Conservation (phyloP, 2,888 invertebrate species). For the Pimpla rufipes region DNA sequence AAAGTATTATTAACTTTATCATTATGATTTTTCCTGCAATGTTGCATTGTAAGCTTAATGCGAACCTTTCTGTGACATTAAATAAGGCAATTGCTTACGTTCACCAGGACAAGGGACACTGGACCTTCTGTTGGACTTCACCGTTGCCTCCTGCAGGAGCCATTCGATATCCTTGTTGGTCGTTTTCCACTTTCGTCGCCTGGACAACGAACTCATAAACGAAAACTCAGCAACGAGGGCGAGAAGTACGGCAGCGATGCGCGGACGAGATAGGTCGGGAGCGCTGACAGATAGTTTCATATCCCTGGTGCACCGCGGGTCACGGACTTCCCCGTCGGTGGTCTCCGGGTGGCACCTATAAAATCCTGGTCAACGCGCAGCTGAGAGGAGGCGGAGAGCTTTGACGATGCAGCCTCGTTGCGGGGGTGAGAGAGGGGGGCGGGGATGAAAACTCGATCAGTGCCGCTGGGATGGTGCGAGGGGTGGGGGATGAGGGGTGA, state of each 20-base stretch:
- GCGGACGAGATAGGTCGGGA: conserved; percentile 44
- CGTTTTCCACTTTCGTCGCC: neutral
- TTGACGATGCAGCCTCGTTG: conserved; percentile 46
- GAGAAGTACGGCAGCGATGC: conserved; percentile 73
- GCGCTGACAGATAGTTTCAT: conserved; percentile 61
- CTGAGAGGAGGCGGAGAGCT: conserved; percentile 31
- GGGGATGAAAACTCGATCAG: conserved; percentile 79
- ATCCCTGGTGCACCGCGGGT: conserved; percentile 34
- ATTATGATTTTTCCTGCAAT: too few species aligned
- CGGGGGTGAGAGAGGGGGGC: conserved; percentile 2
- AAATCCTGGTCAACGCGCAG: conserved; percentile 58
- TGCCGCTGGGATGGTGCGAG: conserved; percentile 67
- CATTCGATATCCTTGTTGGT: neutral
- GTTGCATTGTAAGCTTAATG: too few species aligned
- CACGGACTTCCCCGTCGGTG: conserved; percentile 21
- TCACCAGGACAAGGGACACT: too few species aligned
- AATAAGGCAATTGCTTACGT: too few species aligned
- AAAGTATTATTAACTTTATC: neutral
- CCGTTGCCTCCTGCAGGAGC: neutral
- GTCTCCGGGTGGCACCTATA: conserved; percentile 30
- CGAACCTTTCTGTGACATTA: too few species aligned
- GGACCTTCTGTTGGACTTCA: neutral
- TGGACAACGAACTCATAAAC: conserved; percentile 74
- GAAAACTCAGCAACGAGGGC: conserved; percentile 76
- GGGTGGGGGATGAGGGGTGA: conserved; percentile 1